Conservation (phyloP, 2,113 vertebrate species). For the Notiomystis cincta region DNA sequence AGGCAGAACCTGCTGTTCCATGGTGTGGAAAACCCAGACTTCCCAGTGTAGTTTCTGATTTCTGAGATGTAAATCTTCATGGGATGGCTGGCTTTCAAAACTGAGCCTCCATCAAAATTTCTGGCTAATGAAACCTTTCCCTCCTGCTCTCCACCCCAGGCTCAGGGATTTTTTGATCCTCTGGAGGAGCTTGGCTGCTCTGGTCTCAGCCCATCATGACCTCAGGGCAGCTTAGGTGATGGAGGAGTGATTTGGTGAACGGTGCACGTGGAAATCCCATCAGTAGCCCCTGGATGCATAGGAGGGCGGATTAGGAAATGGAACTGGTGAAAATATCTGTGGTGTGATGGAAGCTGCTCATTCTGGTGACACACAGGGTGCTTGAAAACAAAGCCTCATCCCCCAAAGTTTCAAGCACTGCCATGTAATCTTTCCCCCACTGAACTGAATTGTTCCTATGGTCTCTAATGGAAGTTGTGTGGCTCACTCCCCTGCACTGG, state of each 20-base stretch:
- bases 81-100: not conserved
- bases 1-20: not conserved
- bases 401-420: not conserved
- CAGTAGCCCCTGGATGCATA: not conserved
- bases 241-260: not conserved
- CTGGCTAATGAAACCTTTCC: not conserved
- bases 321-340: not conserved
- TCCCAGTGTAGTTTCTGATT: rapidly evolving
- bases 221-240: not conserved
- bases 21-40: not conserved
- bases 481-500: constrained; percentile 6
- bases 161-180: not conserved
- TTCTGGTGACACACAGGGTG: not conserved
- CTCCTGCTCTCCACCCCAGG: not conserved
- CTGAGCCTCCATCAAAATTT: not conserved
- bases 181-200: not conserved
- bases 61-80: not conserved
- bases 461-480: constrained; percentile 54
- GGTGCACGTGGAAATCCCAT: not conserved
- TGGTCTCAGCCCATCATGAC: not conserved
- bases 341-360: not conserved
- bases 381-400: not conserved
- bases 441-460: not conserved
- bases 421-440: not conserved
- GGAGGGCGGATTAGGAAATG: not conserved